These are phyloP conservation scores for Betta splendens DNA, from an alignment of 2,797 vertebrate species.

Conservation along the genomic window DNA sequence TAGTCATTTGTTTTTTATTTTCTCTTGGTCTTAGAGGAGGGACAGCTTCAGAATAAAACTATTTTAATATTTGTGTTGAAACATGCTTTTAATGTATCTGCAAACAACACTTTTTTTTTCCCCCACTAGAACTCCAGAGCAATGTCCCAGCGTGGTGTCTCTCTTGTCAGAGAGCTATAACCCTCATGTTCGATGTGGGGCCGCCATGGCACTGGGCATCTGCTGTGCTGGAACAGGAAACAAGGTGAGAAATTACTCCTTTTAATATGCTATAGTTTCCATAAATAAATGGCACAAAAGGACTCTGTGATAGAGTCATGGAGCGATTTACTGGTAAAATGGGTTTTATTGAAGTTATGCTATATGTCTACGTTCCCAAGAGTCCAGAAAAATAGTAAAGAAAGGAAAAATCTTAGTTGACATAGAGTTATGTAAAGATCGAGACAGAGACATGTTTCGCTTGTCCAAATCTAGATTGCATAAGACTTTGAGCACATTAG, in stretches of 20 bases:
- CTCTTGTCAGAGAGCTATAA: slow-evolving; percentile 99
- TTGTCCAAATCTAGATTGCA: slow-evolving; percentile 8
- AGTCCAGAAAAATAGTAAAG: slow-evolving; percentile 20
- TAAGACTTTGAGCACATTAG: slow-evolving; percentile 21
- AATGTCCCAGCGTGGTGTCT: slow-evolving; percentile 98
- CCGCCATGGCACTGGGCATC: slow-evolving; percentile 98
- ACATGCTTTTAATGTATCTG: no score
- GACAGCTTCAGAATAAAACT: no score
- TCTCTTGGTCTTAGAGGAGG: no score
- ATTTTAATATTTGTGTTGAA: no score
- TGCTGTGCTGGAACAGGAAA: slow-evolving; percentile 98
- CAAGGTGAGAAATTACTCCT: slow-evolving; percentile 82
- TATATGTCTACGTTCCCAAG: slow-evolving; percentile 17
- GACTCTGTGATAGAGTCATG: slow-evolving; percentile 7
- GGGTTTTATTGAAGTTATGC: no score
- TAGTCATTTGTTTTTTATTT: no score
- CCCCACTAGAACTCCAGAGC: slow-evolving; percentile 92
- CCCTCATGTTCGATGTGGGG: slow-evolving; percentile 97
- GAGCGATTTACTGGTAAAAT: slow-evolving; percentile 28
- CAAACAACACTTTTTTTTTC: slow-evolving; percentile 5
- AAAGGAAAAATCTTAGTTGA: slow-evolving; percentile 12
- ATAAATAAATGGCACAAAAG: not conserved
- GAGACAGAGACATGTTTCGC: not conserved
- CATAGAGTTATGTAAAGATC: no score
- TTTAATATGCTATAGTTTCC: not conserved